These are phyloP conservation scores for Tricholaema leucomelas DNA, from an alignment of 2,113 vertebrate species.

Conservation along the genomic window DNA sequence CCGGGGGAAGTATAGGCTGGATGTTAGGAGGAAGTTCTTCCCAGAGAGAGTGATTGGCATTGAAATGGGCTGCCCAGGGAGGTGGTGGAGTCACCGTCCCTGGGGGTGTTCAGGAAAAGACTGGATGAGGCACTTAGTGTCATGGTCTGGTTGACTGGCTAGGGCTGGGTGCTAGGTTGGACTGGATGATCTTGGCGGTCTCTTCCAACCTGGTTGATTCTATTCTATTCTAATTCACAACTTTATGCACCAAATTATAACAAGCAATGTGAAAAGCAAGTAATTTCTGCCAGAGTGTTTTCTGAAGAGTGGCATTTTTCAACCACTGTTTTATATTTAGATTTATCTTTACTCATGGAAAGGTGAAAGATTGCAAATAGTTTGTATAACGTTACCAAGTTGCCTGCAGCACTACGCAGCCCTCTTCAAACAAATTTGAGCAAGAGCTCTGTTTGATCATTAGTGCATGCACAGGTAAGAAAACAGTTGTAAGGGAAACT, in stretches of 20 bases:
- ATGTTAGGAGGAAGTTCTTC: too few relatives aligned
- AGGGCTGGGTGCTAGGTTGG: too few relatives aligned
- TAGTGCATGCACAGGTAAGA: slow-evolving; percentile 34
- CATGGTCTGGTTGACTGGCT: too few relatives aligned
- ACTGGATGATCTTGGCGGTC: too few relatives aligned
- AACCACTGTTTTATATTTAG: neutral
- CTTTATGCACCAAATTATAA: neutral
- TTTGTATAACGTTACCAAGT: neutral
- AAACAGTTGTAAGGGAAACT: slow-evolving; percentile 20
- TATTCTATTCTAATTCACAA: too few relatives aligned
- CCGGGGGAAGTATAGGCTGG: too few relatives aligned
- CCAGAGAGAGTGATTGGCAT: too few relatives aligned
- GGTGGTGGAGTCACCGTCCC: too few relatives aligned
- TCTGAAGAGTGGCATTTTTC: neutral
- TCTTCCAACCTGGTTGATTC: too few relatives aligned
- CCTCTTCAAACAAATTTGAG: slow-evolving; percentile 13
- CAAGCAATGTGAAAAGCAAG: neutral
- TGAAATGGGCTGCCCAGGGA: too few relatives aligned
- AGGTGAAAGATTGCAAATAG: neutral
- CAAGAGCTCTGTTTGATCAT: neutral
- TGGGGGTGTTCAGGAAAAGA: too few relatives aligned
- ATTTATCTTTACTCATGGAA: neutral
- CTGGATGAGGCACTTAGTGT: too few relatives aligned
- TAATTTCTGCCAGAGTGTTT: neutral
- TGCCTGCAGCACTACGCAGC: neutral